Base-by-base conservation (phyloP, 2,888 invertebrate genomes). In the Drosophila pseudotalamancana region DNA sequence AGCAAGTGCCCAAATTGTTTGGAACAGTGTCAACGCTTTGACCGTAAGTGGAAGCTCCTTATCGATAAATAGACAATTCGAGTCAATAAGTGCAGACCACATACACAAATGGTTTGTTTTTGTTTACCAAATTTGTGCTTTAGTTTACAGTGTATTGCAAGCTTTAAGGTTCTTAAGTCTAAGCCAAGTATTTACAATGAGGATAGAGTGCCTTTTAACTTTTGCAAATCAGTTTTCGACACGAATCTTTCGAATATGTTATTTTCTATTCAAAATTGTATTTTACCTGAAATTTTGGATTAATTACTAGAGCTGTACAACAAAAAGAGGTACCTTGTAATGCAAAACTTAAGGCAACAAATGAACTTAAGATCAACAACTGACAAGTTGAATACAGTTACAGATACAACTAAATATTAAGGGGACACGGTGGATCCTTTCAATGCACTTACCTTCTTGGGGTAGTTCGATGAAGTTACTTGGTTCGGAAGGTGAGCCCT, bases 381-480 rank as follows among this genome's bases (percentile, higher is more conserved):
- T 2, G 11, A 42, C 29, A 12, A 12, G n/a, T 25, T 35, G 1
- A 37, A 21, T 23, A 39, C 21, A 39, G 9, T 9, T n/a, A n/a
- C 43, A 18, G 12, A 14, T n/a, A 25, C 1, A 21, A 1, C 4
- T 3, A n/a, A 2, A 16, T 31, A n/a, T 12, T 19, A 25, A 18
- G 16, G 2, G 14, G 2, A 35, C 29, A 2, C 9, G 29, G 11
- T 9, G 8, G 1, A 2, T n/a, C n/a, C n/a, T n/a, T n/a, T n/a
- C n/a, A n/a, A n/a, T 4, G 32, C 6, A 91, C 94, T 93, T 93
- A 98, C 98, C 97, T 95, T 99, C 98, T 93, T 99, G 98, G 0
- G 99, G 99, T 77, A 99, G 93, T 81, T 96, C 96, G 51, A 99
- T 94, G 50, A 96, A 94, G 88, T 97, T 97, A 73, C 97, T 97